Conservation (phyloP, 2,888 invertebrate species). For the Shargacucullia verbasci region DNA sequence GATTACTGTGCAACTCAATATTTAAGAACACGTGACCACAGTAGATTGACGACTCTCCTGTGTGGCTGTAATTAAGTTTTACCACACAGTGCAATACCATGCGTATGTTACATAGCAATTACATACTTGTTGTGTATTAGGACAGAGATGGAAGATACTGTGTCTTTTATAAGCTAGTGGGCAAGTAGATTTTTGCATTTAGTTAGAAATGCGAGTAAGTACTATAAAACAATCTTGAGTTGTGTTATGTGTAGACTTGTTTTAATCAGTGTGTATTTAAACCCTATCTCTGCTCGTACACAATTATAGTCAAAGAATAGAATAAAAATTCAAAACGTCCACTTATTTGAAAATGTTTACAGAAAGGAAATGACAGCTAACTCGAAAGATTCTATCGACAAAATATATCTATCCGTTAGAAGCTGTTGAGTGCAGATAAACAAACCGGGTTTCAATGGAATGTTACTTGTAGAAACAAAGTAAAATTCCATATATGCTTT, state of each 20-base stretch:
- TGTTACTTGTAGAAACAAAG: conserved; percentile 25
- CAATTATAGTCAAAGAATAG: too few species aligned
- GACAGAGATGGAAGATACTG: conserved; percentile 13
- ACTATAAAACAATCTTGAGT: too few species aligned
- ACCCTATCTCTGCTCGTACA: too few species aligned
- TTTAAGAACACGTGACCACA: conserved; percentile 76
- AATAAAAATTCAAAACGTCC: conserved; percentile 3
- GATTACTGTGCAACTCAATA: conserved; percentile 67
- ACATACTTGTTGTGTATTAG: conserved; percentile 44
- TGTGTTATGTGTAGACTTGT: too few species aligned
- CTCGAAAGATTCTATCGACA: conserved; percentile 45
- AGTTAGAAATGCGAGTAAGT: background rate
- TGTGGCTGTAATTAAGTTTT: conserved; percentile 66
- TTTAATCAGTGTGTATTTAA: too few species aligned
- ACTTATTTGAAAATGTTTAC: conserved; percentile 43
- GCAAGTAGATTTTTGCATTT: conserved; percentile 15
- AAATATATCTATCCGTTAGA: conserved; percentile 47
- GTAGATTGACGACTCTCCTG: conserved; percentile 75
- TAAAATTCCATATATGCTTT: conserved; percentile 13
- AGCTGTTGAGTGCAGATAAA: conserved; percentile 50
- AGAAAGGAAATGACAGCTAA: conserved; percentile 44
- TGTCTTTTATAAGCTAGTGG: conserved; percentile 40
- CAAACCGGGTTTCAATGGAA: conserved; percentile 40
- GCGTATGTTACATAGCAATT: conserved; percentile 39
- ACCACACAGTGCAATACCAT: conserved; percentile 46